phyloP scores from a whole-genome alignment of 2,113 vertebrate species.

The Uria aalge region DNA sequence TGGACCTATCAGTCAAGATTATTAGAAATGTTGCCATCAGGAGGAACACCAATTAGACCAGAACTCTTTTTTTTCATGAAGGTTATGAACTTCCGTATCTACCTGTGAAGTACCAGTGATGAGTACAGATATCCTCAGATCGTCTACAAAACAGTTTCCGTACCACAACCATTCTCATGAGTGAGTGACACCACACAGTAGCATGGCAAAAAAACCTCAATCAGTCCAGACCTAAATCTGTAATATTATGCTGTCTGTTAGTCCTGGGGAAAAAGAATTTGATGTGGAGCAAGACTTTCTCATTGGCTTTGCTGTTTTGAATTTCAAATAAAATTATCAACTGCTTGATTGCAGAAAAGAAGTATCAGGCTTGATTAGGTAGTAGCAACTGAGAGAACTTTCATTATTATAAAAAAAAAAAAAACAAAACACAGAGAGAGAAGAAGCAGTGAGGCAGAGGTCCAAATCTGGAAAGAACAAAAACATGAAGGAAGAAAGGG shows the following conservation, averaged over 20 bases:
- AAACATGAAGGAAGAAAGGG: slow-evolving; percentile 37
- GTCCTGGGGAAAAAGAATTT: neutral
- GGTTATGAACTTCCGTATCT: neutral
- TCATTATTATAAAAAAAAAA: slow-evolving; percentile 19
- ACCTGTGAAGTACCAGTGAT: neutral
- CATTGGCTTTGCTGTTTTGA: neutral
- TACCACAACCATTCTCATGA: neutral
- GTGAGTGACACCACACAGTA: neutral
- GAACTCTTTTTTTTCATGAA: neutral
- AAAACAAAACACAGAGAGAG: neutral
- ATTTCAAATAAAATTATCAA: slow-evolving; percentile 24
- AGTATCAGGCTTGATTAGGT: neutral
- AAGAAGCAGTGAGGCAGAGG: slow-evolving; percentile 38
- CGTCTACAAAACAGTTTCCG: neutral
- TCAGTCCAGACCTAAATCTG: neutral
- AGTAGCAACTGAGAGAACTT: slow-evolving; percentile 27
- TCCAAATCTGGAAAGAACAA: slow-evolving; percentile 54
- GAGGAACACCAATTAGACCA: neutral
- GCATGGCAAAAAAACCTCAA: neutral
- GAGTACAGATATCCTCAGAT: neutral
- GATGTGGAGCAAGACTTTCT: neutral
- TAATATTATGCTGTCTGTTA: neutral
- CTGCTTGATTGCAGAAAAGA: neutral
- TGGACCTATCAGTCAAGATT: neutral
- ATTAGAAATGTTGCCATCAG: neutral